phyloP scores from a whole-genome alignment of 2,113 vertebrate genomes.

The human (Homo sapiens) region DNA sequence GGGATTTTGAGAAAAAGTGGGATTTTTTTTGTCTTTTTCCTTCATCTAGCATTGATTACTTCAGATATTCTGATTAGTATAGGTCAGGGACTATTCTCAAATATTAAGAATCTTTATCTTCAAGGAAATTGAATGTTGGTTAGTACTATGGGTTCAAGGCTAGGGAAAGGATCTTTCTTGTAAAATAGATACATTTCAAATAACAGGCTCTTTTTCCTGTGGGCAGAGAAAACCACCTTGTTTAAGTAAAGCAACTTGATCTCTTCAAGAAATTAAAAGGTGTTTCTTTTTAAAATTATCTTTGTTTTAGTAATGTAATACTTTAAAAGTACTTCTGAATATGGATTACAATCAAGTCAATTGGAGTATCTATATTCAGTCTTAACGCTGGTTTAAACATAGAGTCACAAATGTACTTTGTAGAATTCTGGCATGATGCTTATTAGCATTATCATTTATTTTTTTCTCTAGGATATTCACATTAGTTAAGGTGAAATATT shows the following conservation, averaged over 20 bases:
- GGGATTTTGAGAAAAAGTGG: neutral
- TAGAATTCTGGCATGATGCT: neutral
- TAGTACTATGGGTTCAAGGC: neutral
- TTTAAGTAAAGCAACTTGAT: neutral
- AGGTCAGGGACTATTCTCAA: neutral
- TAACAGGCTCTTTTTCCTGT: neutral
- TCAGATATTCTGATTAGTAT: neutral
- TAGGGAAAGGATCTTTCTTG: neutral
- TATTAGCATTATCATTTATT: neutral
- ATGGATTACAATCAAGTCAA: neutral
- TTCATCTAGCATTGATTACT: neutral
- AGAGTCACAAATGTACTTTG: slow-evolving; percentile 24
- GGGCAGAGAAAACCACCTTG: neutral
- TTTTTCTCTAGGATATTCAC: neutral
- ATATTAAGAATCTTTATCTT: neutral
- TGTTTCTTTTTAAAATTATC: neutral
- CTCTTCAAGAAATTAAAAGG: slow-evolving; percentile 16
- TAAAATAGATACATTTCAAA: neutral
- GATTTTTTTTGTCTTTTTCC: neutral
- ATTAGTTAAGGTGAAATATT: slow-evolving; percentile 36
- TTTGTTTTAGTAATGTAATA: slow-evolving; percentile 27
- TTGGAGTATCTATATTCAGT: neutral
- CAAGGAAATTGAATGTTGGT: neutral
- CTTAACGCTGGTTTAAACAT: neutral
- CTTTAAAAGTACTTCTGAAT: neutral